Base-by-base conservation (phyloP, 2,797 vertebrate genomes). In the Acipenser transmontanus region DNA sequence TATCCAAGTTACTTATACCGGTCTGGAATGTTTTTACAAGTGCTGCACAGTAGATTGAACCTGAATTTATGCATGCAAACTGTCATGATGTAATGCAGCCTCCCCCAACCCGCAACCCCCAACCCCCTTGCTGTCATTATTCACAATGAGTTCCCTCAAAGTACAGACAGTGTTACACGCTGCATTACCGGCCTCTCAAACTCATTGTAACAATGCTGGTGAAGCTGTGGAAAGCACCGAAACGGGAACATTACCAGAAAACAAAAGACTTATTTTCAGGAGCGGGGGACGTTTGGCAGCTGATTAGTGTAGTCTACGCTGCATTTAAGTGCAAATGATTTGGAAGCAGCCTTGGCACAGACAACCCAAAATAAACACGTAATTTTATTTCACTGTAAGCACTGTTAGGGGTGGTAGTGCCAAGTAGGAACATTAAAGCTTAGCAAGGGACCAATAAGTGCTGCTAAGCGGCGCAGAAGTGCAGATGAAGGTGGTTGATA, bases 271-370 rank as follows among this genome's bases (percentile, higher is more conserved):
- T 11, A 57, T 57, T 8, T 57, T 57, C 14, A 11, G 14, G 54
- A 13, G 14, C 8, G 12, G n/a, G 54, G 9, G 12, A n/a, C 14
- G 2, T 57, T n/a, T 57, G 54, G 54, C 54, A 57, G 12, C 74
- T 79, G 79, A 88, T 91, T 84, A 86, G 81, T 87, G 80, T 81
- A 77, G 73, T 60, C 63, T 79, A 66, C 74, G 74, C 74, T 88
- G 74, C 86, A 74, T 91, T 89, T 88, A 87, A 88, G 85, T 90
- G 84, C 83, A 89, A 89, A 87, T 89, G 84, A 88, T 86, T 89
- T 82, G 81, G 81, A 82, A 86, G 86, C 85, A 77, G 73, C 78
- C 82, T 87, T 83, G 85, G 85, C 71, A 80, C 85, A 82, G 77
- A 77, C 86, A 86, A 82, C 79, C 70, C 78, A 87, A 88, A 85